These are phyloP conservation scores for Chydorus sphaericus DNA, from an alignment of 2,888 invertebrate species.

Conservation along the genomic window DNA sequence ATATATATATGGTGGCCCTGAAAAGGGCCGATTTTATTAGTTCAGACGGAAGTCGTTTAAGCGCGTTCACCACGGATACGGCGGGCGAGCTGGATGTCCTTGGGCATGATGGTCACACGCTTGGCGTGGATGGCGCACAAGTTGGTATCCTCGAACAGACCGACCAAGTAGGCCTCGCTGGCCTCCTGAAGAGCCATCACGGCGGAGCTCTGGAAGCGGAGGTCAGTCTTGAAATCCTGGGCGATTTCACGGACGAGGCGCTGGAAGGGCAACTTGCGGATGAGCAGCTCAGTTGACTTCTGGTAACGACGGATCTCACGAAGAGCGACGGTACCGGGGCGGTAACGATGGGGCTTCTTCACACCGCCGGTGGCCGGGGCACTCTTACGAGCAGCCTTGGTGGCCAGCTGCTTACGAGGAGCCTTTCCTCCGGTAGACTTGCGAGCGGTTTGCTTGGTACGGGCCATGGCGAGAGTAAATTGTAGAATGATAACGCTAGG, in stretches of 20 bases:
- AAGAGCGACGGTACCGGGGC: slow-evolving; percentile 37
- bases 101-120: slow-evolving; percentile 94
- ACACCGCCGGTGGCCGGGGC: slow-evolving; percentile 36
- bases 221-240: slow-evolving; percentile 27
- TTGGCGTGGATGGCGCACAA: slow-evolving; percentile 95
- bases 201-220: slow-evolving; percentile 16
- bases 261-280: slow-evolving; percentile 29
- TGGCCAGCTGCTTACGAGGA: slow-evolving; percentile 82
- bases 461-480: no score
- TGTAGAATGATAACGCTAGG: no score
- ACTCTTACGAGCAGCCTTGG: slow-evolving; percentile 79
- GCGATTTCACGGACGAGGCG: slow-evolving; percentile 26
- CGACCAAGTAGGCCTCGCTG: slow-evolving; percentile 79
- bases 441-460: slow-evolving; percentile 95
- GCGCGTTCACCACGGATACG: slow-evolving; percentile 12
- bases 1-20: no score
- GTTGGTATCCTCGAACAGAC: slow-evolving; percentile 94
- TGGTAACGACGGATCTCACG: slow-evolving; percentile 38
- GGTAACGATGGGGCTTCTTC: slow-evolving; percentile 35
- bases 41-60: no score
- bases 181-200: slow-evolving; percentile 46
- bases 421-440: slow-evolving; percentile 96
- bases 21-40: no score
- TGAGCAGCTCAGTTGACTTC: slow-evolving; percentile 35
- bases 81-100: slow-evolving; percentile 81